Evolutionary conservation across 2,113 vertebrate genomes (phyloP), one percentile per base, ranked within the genome.

Genomic region (Rana temporaria): DNA sequence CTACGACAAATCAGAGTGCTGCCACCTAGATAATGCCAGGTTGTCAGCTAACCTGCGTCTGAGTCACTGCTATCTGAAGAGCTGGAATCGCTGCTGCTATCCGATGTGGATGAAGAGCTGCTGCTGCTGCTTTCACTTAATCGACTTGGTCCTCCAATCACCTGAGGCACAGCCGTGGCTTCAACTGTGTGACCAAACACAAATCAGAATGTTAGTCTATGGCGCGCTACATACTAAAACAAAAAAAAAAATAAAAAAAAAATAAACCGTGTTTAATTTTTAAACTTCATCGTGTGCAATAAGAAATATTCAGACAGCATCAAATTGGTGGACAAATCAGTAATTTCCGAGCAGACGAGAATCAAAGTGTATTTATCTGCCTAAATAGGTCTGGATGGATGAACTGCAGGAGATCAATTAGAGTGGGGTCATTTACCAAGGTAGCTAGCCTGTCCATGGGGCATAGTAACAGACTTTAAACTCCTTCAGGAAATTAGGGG

Each of bases 31-130:
- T 16, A 67, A 70, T 65, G 60, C 6, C 78, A 85, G 79, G 69
- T 86, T 85, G 67, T 53, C 87, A 87, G 86, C 95, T 93, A 89
- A 97, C 96, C 97, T 90, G 93, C 89, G 89, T 97, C 93, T n/a
- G 92, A 93, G 86, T 94, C 92, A 22, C 93, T 95, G 93, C 90
- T 94, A 55, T 95, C 94, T 26, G 94, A 95, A 57, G 93, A 88
- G 85, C 90, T 88, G 76, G 48, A 80, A 75, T 88, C 90, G 22
- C 84, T 84, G 77, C 87, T 93, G 62, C 90, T 92, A 84, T 73
- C 85, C 0, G 77, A 89, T 0, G 85, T 87, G 48, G 91, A 92
- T 71, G 86, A 89, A 85, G 85, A 91, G 38, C 88, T 90, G 62
- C 89, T 89, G 62, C 89, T 89, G 85, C 91, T 94, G 87, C 91